Percentiles rank a stretch among this genome's conserved stretches.
phyloP scores from a whole-genome alignment of 2,113 vertebrate genomes.

The Talpa occidentalis region DNA sequence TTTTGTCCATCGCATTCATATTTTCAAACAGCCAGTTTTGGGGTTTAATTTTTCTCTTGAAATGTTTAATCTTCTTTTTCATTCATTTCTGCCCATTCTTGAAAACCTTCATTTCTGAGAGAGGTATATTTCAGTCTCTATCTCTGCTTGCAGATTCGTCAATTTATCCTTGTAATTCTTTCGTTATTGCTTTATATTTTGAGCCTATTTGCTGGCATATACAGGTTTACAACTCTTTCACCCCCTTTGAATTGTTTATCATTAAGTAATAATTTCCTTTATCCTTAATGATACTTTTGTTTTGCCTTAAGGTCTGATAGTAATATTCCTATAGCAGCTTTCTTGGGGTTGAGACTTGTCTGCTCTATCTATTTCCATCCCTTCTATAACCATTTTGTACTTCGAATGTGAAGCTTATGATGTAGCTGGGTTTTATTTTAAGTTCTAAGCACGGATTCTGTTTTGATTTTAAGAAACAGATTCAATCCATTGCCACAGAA shows the following conservation, averaged over 20 bases:
- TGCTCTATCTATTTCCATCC: not conserved
- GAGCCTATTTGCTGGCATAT: not conserved
- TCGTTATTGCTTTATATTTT: not conserved
- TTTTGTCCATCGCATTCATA: not conserved
- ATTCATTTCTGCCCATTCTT: not conserved
- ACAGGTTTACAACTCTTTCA: not conserved
- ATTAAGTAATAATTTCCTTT: not conserved
- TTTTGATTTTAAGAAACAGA: slow-evolving; percentile 17
- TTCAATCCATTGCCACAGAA: not conserved
- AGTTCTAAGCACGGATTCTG: not conserved
- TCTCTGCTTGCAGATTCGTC: not conserved
- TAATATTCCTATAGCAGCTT: not conserved
- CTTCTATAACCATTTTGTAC: not conserved
- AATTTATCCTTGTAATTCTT: not conserved
- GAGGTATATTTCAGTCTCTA: not conserved
- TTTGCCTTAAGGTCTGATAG: not conserved
- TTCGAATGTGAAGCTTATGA: not conserved
- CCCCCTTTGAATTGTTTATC: not conserved
- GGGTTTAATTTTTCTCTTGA: not conserved
- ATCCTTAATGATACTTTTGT: too few species aligned
- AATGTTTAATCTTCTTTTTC: not conserved
- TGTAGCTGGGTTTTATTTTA: not conserved
- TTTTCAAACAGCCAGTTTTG: not conserved
- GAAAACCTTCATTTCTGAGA: not conserved
- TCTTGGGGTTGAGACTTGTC: not conserved